phyloP scores from a whole-genome alignment of 1,140 invertebrate species.

The Lepidotrigona ventralis region DNA sequence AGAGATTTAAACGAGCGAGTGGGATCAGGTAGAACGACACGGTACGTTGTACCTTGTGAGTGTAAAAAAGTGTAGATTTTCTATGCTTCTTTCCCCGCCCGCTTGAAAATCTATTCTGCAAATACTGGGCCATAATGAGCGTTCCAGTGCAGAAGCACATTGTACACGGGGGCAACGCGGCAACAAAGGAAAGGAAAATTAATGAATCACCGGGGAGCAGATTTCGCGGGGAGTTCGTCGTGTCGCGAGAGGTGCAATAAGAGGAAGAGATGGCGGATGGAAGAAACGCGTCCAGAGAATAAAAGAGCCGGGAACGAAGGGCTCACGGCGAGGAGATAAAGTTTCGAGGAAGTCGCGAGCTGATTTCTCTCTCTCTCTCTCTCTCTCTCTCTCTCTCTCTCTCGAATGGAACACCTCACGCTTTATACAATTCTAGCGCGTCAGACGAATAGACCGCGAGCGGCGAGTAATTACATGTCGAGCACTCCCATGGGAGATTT shows the following conservation, averaged over 20 bases:
- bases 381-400: not conserved
- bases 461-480: conserved; percentile 49
- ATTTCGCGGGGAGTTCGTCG: not conserved
- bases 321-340: not conserved
- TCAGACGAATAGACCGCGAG: conserved; percentile 19
- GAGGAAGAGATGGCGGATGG: not conserved
- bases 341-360: conserved; percentile 3
- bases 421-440: conserved; percentile 38
- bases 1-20: not conserved
- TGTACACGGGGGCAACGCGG: not conserved
- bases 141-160: not conserved
- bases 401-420: conserved; percentile 25
- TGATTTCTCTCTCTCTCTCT: conserved; percentile 17
- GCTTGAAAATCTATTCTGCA: not conserved
- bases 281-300: not conserved
- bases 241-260: conserved; percentile 3
- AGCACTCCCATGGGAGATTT: conserved; percentile 31
- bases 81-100: not conserved
- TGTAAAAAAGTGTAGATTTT: not conserved
- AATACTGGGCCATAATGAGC: not conserved
- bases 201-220: conserved; percentile 11
- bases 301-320: not conserved
- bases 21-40: not conserved
- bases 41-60: not conserved
- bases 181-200: conserved; percentile 8